phyloP scores from a whole-genome alignment of 2,113 vertebrate species.

The Siniperca chuatsi region DNA sequence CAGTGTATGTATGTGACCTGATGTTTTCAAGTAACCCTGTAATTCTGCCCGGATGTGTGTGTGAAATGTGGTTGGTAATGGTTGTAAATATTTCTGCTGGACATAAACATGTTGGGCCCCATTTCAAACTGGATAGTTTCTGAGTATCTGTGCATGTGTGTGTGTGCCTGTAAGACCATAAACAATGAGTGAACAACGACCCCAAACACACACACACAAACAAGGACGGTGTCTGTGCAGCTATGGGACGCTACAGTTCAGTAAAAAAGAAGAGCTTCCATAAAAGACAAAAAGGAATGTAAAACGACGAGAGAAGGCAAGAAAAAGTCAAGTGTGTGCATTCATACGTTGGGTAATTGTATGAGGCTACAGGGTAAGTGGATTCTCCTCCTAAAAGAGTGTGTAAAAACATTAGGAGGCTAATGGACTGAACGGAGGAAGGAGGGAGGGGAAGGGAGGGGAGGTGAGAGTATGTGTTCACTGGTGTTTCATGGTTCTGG shows the following conservation, averaged over 20 bases:
- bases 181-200: slow-evolving; percentile 28
- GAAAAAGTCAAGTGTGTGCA: slow-evolving; percentile 46
- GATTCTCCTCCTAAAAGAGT: slow-evolving; percentile 49
- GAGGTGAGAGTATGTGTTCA: slow-evolving; percentile 49
- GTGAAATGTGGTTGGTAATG: slow-evolving; percentile 63
- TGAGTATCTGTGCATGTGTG: slow-evolving; percentile 14
- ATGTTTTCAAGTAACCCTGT: slow-evolving; percentile 47
- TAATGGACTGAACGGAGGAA: slow-evolving; percentile 63
- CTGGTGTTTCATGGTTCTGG: slow-evolving; percentile 46
- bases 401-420: slow-evolving; percentile 72
- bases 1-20: slow-evolving; percentile 26
- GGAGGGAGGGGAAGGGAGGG: slow-evolving; percentile 23
- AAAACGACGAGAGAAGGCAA: slow-evolving; percentile 39
- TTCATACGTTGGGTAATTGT: slow-evolving; percentile 46
- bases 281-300: background rate
- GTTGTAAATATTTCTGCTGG: slow-evolving; percentile 75
- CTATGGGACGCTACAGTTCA: slow-evolving; percentile 6
- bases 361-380: slow-evolving; percentile 19
- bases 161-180: slow-evolving; percentile 34
- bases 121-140: slow-evolving; percentile 36
- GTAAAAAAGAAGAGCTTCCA: slow-evolving; percentile 3
- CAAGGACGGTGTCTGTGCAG: slow-evolving; percentile 6
- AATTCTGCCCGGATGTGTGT: slow-evolving; percentile 52
- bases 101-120: slow-evolving; percentile 71
- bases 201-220: background rate